Conservation (phyloP, 23 tunicate genomes). For the Ascidia mentula region DNA sequence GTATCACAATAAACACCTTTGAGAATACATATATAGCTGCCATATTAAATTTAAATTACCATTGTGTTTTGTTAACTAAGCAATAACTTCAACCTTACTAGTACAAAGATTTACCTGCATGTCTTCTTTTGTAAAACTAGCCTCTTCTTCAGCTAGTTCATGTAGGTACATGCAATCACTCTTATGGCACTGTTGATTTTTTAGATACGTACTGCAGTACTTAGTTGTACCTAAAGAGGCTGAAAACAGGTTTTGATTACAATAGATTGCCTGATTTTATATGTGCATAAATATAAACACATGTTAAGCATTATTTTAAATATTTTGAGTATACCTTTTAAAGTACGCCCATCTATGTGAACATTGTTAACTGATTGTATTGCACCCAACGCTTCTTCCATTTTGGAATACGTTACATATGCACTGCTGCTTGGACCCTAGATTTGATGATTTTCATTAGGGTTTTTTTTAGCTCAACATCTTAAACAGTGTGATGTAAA, state of each 20-base stretch:
- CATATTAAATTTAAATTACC: too few relatives aligned
- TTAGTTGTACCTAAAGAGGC: constrained; percentile 98
- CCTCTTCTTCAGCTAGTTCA: constrained; percentile 88
- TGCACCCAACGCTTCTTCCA: constrained; percentile 95
- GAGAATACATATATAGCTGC: too few relatives aligned
- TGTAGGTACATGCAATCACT: constrained; percentile 97
- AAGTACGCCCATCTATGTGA: constrained; percentile 87
- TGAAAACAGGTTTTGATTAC: constrained; percentile 6
- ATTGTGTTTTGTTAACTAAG: too few relatives aligned
- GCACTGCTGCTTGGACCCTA: constrained; percentile 95
- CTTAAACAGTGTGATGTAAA: neutral
- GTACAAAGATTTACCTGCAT: constrained; percentile 98
- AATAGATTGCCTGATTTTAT: neutral
- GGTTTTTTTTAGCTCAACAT: neutral
- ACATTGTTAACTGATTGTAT: constrained; percentile 91
- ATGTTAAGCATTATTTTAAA: too few relatives aligned
- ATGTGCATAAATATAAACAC: neutral
- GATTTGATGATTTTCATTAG: neutral
- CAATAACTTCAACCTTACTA: too few relatives aligned
- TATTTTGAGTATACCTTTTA: constrained; percentile 55
- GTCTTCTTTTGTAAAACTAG: constrained; percentile 98
- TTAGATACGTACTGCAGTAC: constrained; percentile 96
- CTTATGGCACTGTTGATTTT: constrained; percentile 92
- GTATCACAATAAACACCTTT: too few relatives aligned
- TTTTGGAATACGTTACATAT: constrained; percentile 91